These are phyloP conservation scores for Globodera ellingtonae DNA, from an alignment of 1,140 invertebrate genomes.

Conservation along the genomic window DNA sequence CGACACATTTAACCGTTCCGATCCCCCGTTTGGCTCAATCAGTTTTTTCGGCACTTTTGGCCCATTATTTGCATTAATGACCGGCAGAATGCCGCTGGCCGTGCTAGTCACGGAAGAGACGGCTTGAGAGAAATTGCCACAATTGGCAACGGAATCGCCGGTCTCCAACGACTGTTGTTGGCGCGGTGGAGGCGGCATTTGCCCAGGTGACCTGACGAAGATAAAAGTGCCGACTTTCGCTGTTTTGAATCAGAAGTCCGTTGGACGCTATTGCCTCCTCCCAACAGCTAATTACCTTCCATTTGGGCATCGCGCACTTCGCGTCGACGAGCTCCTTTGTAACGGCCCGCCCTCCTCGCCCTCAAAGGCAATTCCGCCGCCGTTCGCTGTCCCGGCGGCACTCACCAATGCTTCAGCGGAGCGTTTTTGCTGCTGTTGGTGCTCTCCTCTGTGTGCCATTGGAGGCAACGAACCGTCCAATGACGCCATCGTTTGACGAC, in stretches of 20 bases:
- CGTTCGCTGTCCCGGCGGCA: neutral
- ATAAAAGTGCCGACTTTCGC: too few relatives aligned
- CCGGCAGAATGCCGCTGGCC: neutral
- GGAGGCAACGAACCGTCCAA: neutral
- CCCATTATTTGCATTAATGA: neutral
- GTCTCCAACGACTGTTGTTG: constrained; percentile 1
- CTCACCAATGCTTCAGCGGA: neutral
- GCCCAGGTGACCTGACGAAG: neutral
- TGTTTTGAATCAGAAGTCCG: too few relatives aligned
- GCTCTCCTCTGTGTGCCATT: neutral
- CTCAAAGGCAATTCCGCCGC: neutral
- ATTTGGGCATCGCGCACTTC: constrained; percentile 1
- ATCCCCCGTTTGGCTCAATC: neutral
- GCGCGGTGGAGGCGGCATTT: neutral
- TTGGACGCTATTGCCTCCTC: neutral
- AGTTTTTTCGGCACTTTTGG: neutral
- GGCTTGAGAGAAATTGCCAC: neutral
- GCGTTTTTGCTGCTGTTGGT: neutral
- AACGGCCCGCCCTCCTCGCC: neutral
- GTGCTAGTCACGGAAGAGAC: neutral
- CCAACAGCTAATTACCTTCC: neutral
- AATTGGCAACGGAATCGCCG: neutral
- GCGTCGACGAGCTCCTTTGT: constrained; percentile 16
- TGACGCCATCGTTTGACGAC: neutral
- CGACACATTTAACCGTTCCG: neutral